Evolutionary conservation across 2,113 vertebrate species (phyloP).

Genomic region (Antechinus flavipes): DNA sequence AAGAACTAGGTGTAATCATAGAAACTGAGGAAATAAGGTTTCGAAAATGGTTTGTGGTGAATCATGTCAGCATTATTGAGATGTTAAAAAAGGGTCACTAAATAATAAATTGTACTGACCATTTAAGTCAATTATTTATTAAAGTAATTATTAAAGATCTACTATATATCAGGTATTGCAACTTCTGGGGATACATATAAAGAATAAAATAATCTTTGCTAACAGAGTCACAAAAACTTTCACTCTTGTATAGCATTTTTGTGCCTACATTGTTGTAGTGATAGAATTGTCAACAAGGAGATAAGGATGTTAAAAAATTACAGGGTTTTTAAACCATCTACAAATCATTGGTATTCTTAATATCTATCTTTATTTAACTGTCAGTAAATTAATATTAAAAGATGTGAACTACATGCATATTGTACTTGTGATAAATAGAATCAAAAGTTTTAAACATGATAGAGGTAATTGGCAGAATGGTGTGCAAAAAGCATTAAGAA

Average conservation of each 20-base stretch:
- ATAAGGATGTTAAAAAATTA: neutral
- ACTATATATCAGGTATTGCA: neutral
- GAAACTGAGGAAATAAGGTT: neutral
- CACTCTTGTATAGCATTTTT: neutral
- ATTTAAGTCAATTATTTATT: neutral
- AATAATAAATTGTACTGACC: neutral
- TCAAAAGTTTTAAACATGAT: neutral
- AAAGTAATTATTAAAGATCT: neutral
- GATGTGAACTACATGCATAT: neutral
- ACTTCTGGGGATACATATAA: neutral
- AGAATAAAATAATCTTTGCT: neutral
- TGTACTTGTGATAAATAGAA: neutral
- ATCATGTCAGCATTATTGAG: neutral
- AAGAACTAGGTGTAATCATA: neutral
- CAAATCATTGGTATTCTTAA: neutral
- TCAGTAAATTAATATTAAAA: neutral
- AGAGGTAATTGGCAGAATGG: neutral
- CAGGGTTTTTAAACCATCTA: neutral
- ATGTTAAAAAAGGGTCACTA: neutral
- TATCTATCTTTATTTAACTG: neutral
- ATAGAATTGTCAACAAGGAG: neutral
- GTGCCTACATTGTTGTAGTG: neutral
- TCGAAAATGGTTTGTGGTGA: neutral
- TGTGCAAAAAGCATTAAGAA: neutral
- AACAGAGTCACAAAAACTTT: neutral